phyloP scores from a whole-genome alignment of 2,888 invertebrate species.

The Xanthorhoe designata region DNA sequence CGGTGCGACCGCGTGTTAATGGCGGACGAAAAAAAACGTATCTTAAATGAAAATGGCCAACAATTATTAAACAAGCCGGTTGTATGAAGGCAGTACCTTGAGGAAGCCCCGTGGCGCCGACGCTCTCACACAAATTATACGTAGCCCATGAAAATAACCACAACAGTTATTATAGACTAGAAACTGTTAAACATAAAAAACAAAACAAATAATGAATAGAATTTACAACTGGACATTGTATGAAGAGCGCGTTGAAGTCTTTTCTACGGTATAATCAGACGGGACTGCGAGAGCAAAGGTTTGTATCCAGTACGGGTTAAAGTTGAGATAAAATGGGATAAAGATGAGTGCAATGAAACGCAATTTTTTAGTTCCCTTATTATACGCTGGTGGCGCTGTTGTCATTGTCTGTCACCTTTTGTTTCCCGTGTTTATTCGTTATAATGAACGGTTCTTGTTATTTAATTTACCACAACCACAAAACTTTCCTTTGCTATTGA shows the following conservation, averaged over 20 bases:
- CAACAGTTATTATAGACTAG: constrained; percentile 12
- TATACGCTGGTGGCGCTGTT: too few relatives aligned
- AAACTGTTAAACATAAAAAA: neutral
- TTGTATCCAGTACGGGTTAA: too few relatives aligned
- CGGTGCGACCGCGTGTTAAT: constrained; percentile 69
- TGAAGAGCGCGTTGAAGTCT: constrained; percentile 40
- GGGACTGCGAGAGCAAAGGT: too few relatives aligned
- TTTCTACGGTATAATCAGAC: constrained; percentile 19
- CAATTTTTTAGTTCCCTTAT: too few relatives aligned
- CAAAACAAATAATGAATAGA: neutral
- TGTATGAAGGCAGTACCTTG: constrained; percentile 46
- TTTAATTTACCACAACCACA: too few relatives aligned
- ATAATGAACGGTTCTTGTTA: too few relatives aligned
- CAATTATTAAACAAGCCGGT: constrained; percentile 67
- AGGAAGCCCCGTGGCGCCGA: constrained; percentile 51
- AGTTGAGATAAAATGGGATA: too few relatives aligned
- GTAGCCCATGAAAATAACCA: constrained; percentile 6
- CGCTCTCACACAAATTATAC: constrained; percentile 17
- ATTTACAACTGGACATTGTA: neutral
- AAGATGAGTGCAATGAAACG: too few relatives aligned
- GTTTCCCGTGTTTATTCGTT: too few relatives aligned
- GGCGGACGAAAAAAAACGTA: constrained; percentile 57
- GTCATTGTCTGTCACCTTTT: too few relatives aligned
- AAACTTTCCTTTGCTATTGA: too few relatives aligned
- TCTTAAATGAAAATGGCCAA: constrained; percentile 69